Conservation (phyloP, 64 coral and sea anemone genomes). For the Platygyra sinensis region DNA sequence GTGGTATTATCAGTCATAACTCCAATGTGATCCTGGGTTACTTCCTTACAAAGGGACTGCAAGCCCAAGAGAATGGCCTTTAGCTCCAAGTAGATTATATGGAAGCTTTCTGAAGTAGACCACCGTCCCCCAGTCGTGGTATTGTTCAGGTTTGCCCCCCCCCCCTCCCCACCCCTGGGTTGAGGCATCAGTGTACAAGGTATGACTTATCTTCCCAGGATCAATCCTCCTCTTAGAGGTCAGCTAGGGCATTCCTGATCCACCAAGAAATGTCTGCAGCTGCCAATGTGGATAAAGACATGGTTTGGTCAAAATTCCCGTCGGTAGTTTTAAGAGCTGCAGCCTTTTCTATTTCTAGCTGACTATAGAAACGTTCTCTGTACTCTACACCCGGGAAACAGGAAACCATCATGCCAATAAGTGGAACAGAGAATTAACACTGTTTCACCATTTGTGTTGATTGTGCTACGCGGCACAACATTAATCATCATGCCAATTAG, state of each 20-base stretch:
- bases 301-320: constrained; percentile 43
- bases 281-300: constrained; percentile 14
- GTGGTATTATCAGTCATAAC: constrained; percentile 73
- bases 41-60: constrained; percentile 7
- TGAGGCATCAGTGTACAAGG: too few species aligned
- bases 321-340: background rate
- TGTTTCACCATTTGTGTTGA: too few species aligned
- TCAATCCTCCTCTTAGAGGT: constrained; percentile 33
- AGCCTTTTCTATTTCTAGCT: too few species aligned
- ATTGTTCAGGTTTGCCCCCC: constrained; percentile 30
- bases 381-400: too few species aligned
- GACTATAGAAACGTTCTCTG: too few species aligned
- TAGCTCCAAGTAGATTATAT: constrained; percentile 76
- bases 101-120: constrained; percentile 14
- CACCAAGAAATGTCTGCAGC: constrained; percentile 37
- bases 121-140: constrained; percentile 33
- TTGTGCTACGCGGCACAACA: too few species aligned
- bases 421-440: too few species aligned
- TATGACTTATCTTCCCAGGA: background rate
- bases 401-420: too few species aligned
- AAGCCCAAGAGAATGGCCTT: constrained; percentile 46
- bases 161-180: background rate
- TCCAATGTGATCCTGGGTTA: constrained; percentile 39
- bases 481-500: too few species aligned
- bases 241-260: constrained; percentile 39